Percentiles rank a stretch among this genome's conserved stretches.
These are phyloP conservation scores for Aspidiotus destructor DNA, from an alignment of 2,888 invertebrate species.

Conservation along the genomic window DNA sequence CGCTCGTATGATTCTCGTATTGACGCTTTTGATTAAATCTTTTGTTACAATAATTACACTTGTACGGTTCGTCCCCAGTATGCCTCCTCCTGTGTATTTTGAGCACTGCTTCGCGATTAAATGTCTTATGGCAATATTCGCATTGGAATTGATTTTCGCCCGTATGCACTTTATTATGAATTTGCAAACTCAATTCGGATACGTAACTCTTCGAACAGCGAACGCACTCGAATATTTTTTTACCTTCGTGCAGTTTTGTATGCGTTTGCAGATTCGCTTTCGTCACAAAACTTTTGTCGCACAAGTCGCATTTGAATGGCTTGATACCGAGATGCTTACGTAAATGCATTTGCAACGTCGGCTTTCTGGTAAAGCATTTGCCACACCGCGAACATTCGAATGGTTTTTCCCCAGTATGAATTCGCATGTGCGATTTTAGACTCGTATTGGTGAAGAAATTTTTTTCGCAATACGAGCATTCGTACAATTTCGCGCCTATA, in stretches of 20 bases:
- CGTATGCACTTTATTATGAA: conserved; percentile 28
- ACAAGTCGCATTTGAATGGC: conserved; percentile 29
- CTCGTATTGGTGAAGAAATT: conserved; percentile 35
- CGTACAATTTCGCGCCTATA: conserved; percentile 35
- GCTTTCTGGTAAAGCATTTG: conserved; percentile 34
- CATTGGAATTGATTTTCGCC: conserved; percentile 30
- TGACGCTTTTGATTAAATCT: conserved; percentile 32
- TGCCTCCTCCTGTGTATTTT: conserved; percentile 26
- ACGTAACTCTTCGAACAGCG: conserved; percentile 28
- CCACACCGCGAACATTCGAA: conserved; percentile 35
- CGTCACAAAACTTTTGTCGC: conserved; percentile 25
- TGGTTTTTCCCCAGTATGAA: conserved; percentile 35
- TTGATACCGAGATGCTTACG: conserved; percentile 26
- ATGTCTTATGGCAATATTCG: conserved; percentile 28
- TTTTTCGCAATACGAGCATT: conserved; percentile 34
- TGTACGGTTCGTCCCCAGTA: conserved; percentile 30
- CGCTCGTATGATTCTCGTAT: conserved; percentile 31
- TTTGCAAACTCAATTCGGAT: conserved; percentile 28
- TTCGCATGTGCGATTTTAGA: conserved; percentile 33
- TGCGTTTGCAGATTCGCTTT: conserved; percentile 31
- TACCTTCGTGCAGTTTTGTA: conserved; percentile 21
- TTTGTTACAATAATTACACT: conserved; percentile 29
- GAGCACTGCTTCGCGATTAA: conserved; percentile 28
- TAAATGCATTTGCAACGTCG: conserved; percentile 33
- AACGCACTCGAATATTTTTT: conserved; percentile 23